These are phyloP conservation scores for Muntiacus reevesi DNA, from an alignment of 2,113 vertebrate species.

Conservation along the genomic window DNA sequence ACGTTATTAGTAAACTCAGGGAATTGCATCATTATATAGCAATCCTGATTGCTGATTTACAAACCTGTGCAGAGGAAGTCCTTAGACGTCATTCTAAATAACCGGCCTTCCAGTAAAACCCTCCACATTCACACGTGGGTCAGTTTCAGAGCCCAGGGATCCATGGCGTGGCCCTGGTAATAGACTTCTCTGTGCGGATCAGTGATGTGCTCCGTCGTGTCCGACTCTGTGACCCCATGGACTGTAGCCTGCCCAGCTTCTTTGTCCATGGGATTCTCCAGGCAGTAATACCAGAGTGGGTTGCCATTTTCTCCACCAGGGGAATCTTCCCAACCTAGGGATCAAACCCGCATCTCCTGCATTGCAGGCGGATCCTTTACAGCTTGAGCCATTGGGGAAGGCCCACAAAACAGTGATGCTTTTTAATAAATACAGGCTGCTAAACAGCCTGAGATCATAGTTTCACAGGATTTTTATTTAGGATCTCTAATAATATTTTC, in stretches of 20 bases:
- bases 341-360: not conserved
- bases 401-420: accelerated
- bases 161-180: accelerated
- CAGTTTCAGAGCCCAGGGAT: accelerated
- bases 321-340: not conserved
- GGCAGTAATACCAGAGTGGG: not conserved
- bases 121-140: accelerated
- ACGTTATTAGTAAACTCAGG: not conserved
- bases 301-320: not conserved
- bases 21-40: not conserved
- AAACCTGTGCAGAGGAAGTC: not conserved
- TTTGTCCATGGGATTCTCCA: not conserved
- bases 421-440: not conserved
- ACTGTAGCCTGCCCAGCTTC: not conserved
- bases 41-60: accelerated
- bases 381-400: not conserved
- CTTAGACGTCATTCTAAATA: not conserved
- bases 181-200: accelerated
- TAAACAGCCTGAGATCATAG: accelerated
- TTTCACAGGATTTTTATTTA: not conserved
- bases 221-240: not conserved
- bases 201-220: accelerated
- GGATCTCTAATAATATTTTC: not conserved
- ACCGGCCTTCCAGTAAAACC: not conserved
- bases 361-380: not conserved